Conservation (phyloP, 2,113 vertebrate genomes). For the Danio rerio region GRCz12tu NC_133195.1:10694501-10695000, state of each 20-base stretch:
- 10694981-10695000: not conserved
- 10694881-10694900: not conserved
- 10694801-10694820: not conserved
- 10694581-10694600: slow-evolving; percentile 29
- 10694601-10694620: slow-evolving; percentile 63
- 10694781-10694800: not conserved
- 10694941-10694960: not conserved
- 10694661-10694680: slow-evolving; percentile 50
- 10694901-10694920: not conserved
- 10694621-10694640: slow-evolving; percentile 66
- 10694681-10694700: not conserved
- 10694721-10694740: not conserved
- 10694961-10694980: not conserved
- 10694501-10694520: slow-evolving; percentile 16
- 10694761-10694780: not conserved
- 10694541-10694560: slow-evolving; percentile 7
- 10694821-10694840: not conserved
- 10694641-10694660: slow-evolving; percentile 59
- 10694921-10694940: not conserved
- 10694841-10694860: not conserved
- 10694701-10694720: not conserved
- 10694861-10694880: not conserved
- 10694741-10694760: not conserved
- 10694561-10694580: not conserved
- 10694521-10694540: slow-evolving; percentile 1